Evolutionary conservation across 2,888 invertebrate genomes (phyloP).

Genomic region (Melolontha melolontha): DNA sequence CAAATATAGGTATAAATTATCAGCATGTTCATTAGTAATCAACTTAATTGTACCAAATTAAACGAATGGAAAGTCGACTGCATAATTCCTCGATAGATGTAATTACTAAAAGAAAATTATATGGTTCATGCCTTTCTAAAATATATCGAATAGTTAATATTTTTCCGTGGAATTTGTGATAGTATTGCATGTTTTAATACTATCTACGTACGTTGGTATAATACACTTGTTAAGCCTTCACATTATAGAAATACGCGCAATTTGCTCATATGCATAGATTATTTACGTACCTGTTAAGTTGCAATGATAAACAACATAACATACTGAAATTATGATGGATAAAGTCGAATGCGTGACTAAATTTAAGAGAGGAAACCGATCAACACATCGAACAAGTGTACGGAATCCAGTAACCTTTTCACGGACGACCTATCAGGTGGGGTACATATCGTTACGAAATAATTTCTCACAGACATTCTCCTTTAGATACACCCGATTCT

Average conservation of each 20-base stretch:
- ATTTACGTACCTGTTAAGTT: constrained; percentile 16
- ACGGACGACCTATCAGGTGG: constrained; percentile 30
- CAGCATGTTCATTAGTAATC: too few relatives aligned
- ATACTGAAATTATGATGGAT: constrained; percentile 28
- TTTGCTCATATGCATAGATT: not conserved
- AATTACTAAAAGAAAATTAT: too few relatives aligned
- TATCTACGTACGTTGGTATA: too few relatives aligned
- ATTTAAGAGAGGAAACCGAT: constrained; percentile 20
- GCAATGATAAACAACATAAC: constrained; percentile 8
- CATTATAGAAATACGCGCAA: not conserved
- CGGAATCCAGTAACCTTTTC: constrained; percentile 30
- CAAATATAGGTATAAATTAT: too few relatives aligned
- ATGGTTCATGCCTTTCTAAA: too few relatives aligned
- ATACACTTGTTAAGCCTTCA: not conserved
- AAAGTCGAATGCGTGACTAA: constrained; percentile 27
- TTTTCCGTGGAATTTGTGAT: too few relatives aligned
- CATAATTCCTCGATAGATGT: not conserved
- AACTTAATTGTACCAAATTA: too few relatives aligned
- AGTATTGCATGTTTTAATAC: too few relatives aligned
- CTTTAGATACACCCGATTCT: constrained; percentile 23
- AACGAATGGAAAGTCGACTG: not conserved
- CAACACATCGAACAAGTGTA: constrained; percentile 25
- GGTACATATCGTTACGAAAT: constrained; percentile 19
- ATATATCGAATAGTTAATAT: too few relatives aligned
- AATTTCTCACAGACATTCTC: constrained; percentile 18